phyloP scores from a whole-genome alignment of 2,888 invertebrate genomes.

The Heliconius aoede region DNA sequence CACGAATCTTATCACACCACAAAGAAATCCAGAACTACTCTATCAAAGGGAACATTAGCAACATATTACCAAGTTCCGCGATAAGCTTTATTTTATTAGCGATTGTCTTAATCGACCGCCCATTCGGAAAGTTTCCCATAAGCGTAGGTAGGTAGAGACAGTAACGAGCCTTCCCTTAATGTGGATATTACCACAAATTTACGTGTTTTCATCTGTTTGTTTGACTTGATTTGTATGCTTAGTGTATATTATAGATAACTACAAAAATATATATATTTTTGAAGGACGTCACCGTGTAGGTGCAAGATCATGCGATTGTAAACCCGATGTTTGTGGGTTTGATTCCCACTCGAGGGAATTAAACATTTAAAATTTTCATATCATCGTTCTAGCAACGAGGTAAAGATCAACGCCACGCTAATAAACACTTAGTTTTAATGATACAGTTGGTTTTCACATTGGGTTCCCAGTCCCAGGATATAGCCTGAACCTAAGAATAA shows the following conservation, averaged over 20 bases:
- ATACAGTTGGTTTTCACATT: too few species aligned
- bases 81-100: slow-evolving; percentile 48
- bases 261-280: too few species aligned
- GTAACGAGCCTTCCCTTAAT: slow-evolving; percentile 37
- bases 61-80: slow-evolving; percentile 43
- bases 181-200: slow-evolving; percentile 44
- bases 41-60: slow-evolving; percentile 37
- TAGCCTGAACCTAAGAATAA: too few species aligned
- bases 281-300: neutral
- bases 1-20: neutral
- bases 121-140: slow-evolving; percentile 36
- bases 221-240: slow-evolving; percentile 36
- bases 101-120: slow-evolving; percentile 46
- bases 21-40: neutral
- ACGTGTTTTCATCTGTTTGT: slow-evolving; percentile 46
- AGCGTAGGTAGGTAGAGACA: slow-evolving; percentile 31
- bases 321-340: neutral
- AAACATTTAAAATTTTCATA: neutral
- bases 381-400: neutral
- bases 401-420: too few species aligned
- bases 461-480: too few species aligned
- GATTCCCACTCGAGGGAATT: neutral
- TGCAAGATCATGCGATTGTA: neutral
- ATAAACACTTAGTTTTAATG: too few species aligned
- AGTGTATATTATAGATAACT: neutral